Conservation (phyloP, 37 sponge, comb jelly and placozoan species). For the Diacarnus erythraeanus region DNA sequence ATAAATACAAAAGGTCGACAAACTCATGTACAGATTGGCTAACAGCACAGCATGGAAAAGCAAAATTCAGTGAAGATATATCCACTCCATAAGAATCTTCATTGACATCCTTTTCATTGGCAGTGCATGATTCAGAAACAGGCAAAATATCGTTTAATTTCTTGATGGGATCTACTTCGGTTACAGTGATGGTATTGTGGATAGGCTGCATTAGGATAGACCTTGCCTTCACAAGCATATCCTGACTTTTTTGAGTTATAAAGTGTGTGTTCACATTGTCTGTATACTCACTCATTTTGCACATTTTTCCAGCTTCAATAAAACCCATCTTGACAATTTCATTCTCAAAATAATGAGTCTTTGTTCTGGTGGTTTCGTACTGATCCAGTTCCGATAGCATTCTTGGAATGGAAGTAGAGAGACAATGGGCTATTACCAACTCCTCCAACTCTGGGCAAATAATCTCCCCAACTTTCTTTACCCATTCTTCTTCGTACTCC, state of each 20-base stretch:
- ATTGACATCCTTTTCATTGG: background rate
- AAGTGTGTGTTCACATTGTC: constrained; percentile 55
- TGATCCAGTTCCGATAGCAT: constrained; percentile 13
- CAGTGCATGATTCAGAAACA: too few species aligned
- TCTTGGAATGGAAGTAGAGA: constrained; percentile 40
- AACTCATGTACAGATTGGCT: constrained; percentile 53
- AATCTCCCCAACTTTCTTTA: constrained; percentile 9
- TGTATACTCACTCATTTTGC: constrained; percentile 56
- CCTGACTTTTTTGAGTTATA: constrained; percentile 46
- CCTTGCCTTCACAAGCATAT: constrained; percentile 54
- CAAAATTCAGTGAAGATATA: constrained; percentile 20
- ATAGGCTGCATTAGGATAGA: constrained; percentile 55
- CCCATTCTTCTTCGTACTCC: constrained; percentile 31
- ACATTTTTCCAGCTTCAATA: constrained; percentile 18
- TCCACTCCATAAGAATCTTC: background rate
- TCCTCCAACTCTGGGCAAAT: constrained; percentile 32
- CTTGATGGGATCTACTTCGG: background rate
- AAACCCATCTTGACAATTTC: constrained; percentile 15
- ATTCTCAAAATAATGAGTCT: constrained; percentile 42
- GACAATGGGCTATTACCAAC: constrained; percentile 31
- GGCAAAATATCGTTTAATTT: background rate
- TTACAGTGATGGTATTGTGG: constrained; percentile 26
- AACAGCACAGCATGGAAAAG: constrained; percentile 62
- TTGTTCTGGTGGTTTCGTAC: background rate
- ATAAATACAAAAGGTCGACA: constrained; percentile 36